Conservation (phyloP, 2,113 vertebrate species). For the Cryptotis parvus region DNA sequence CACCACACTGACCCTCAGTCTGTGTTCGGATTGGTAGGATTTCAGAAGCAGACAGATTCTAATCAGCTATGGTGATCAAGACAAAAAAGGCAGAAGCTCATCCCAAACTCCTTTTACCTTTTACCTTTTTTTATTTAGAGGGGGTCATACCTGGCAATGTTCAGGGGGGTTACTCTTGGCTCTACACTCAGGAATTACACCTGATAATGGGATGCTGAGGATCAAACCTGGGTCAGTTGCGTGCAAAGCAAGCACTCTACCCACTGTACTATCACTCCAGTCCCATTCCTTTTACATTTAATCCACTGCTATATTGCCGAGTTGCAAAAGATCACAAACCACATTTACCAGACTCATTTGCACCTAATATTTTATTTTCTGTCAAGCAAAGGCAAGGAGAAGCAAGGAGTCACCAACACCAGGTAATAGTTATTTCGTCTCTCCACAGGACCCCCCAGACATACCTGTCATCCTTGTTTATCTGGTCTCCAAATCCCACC, state of each 20-base stretch:
- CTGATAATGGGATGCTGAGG: no score
- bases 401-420: background rate
- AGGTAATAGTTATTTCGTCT: background rate
- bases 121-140: background rate
- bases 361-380: background rate
- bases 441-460: background rate
- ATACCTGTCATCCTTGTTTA: conserved; percentile 93
- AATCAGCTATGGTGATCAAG: background rate
- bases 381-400: background rate
- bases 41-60: background rate
- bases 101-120: background rate
- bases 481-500: conserved; percentile 91
- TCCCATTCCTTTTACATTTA: background rate
- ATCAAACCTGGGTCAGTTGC: no score
- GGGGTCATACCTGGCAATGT: no score
- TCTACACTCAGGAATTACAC: no score
- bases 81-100: background rate
- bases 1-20: background rate
- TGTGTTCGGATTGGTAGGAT: background rate
- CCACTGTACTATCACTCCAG: no score
- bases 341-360: background rate
- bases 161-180: no score
- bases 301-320: background rate
- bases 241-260: no score
- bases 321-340: background rate